phyloP scores from a whole-genome alignment of 1,140 invertebrate genomes.

The Halesus radiatus region DNA sequence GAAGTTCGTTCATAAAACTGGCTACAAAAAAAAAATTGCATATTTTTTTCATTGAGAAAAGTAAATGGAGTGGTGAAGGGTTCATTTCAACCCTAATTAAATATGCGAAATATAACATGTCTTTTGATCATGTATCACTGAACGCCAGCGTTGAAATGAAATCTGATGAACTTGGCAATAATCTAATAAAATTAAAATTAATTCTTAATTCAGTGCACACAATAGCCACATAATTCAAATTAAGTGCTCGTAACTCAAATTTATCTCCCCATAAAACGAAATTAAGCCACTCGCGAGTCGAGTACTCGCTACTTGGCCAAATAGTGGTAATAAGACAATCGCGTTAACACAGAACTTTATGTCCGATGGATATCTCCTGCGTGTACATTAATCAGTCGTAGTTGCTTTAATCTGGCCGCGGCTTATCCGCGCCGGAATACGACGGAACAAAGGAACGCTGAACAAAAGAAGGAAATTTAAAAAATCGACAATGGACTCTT shows the following conservation, averaged over 20 bases:
- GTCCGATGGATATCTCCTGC: slow-evolving; percentile 18
- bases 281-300: background rate
- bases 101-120: too few relatives aligned
- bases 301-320: background rate
- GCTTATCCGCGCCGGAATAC: slow-evolving; percentile 14
- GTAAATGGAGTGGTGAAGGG: too few relatives aligned
- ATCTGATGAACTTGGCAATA: too few relatives aligned
- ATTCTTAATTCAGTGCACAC: too few relatives aligned
- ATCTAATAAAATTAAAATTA: too few relatives aligned
- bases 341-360: slow-evolving; percentile 23
- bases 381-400: slow-evolving; percentile 16
- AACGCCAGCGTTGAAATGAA: too few relatives aligned
- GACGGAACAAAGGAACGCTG: slow-evolving; percentile 8
- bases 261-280: background rate
- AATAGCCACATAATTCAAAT: background rate
- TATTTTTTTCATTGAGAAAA: too few relatives aligned
- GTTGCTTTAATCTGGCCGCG: background rate
- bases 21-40: too few relatives aligned
- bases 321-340: slow-evolving; percentile 17
- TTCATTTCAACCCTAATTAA: too few relatives aligned
- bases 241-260: background rate
- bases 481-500: slow-evolving; percentile 23
- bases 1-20: too few relatives aligned
- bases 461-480: slow-evolving; percentile 31
- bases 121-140: too few relatives aligned